Evolutionary conservation across 2,888 invertebrate genomes (phyloP), one percentile per base, ranked within the genome.

Genomic region (Onthophagus sagittarius): DNA sequence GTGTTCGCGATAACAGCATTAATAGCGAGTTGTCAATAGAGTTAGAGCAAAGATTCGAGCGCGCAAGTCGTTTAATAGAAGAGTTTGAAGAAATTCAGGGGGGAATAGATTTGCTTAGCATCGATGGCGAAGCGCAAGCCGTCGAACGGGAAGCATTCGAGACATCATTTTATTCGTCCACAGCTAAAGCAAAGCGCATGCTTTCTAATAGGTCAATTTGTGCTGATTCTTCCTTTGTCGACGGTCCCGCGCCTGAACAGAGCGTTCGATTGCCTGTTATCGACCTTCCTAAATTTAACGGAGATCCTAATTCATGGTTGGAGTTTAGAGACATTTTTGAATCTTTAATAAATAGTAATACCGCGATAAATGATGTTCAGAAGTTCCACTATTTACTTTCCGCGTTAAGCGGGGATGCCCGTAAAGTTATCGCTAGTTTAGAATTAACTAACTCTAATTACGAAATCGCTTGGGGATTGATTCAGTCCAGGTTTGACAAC

Each of bases 381-480:
- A 74, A 72, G 13, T 74, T 74, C 32, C 72, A 72, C 65, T 74
- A 74, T 64, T 65, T 74, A 65, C 14, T 31, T 6, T 65, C 67
- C 5, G 62, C 67, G 4, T 69, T 74, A 13, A 67, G 14, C 4
- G 65, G 73, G 4, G 69, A 62, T 13, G 74, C 74, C 11, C 63
- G 7, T 14, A 9, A 72, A 62, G 39, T 70, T 53, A 74, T 75
- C 32, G 15, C 53, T 62, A 74, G 73, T 62, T 23, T 78, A 9
- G 77, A 76, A 71, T 74, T 77, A 32, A 72, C 75, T 0, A 33
- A 70, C 6, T 53, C 63, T 7, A 77, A 77, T 70, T 78, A 77
- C 63, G 1, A 7, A 0, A 39, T 75, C 9, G 78, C 77, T 5
- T 78, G 77, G 77, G 73, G 77, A 9, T 64, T 76, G 62, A 69